phyloP scores from a whole-genome alignment of 1,140 invertebrate species.

The Leptoteleia sp. region DNA sequence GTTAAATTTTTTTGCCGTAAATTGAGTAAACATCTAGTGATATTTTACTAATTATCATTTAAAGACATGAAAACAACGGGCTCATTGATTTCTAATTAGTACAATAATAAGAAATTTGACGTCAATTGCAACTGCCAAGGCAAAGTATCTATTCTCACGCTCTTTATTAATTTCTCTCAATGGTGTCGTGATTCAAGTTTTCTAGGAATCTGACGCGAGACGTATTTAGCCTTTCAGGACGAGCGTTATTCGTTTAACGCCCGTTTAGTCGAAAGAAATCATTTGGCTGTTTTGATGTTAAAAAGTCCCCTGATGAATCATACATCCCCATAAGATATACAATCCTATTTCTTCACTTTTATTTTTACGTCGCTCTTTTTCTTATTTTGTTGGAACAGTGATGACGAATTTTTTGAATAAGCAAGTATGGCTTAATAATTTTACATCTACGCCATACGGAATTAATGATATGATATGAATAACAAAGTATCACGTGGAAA shows the following conservation, averaged over 20 bases:
- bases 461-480: constrained; percentile 36
- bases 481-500: constrained; percentile 24
- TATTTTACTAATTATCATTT: too few species aligned
- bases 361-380: background rate
- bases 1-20: too few species aligned
- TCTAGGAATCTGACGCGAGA: constrained; percentile 8
- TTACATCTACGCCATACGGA: background rate
- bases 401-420: background rate
- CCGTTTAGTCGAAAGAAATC: constrained; percentile 1
- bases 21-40: too few species aligned
- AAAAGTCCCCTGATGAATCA: constrained; percentile 19
- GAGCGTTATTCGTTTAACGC: constrained; percentile 5
- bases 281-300: background rate
- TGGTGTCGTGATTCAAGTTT: constrained; percentile 11
- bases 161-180: constrained; percentile 16
- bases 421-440: background rate
- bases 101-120: too few species aligned
- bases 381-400: background rate
- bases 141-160: background rate
- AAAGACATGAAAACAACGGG: too few species aligned
- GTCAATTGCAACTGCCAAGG: too few species aligned
- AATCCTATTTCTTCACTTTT: constrained; percentile 4
- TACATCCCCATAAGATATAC: constrained; percentile 8
- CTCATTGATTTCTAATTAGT: too few species aligned
- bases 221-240: background rate